A percentile compares a stretch with the other conserved stretches of the same genome.
Evolutionary conservation across 2,113 vertebrate species (phyloP).

Genomic region (Poeciliopsis occidentalis): DNA sequence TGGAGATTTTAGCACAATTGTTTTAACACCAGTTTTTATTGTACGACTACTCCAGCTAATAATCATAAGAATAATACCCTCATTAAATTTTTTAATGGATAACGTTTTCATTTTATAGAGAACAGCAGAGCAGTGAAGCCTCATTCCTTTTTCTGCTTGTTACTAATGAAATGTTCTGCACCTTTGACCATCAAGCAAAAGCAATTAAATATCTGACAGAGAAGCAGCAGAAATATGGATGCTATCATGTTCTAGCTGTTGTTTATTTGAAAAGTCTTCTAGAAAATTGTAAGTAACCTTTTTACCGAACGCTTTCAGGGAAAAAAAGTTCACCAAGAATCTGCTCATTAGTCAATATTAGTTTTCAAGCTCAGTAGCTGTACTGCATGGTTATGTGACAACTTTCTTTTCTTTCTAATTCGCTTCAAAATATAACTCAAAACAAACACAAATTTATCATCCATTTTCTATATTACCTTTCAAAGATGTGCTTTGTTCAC

Average conservation of each 20-base stretch:
- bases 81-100: neutral
- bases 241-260: neutral
- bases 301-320: neutral
- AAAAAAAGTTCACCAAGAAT: neutral
- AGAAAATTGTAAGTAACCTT: neutral
- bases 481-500: neutral
- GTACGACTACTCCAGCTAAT: too few relatives aligned
- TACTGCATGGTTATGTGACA: neutral
- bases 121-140: neutral
- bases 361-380: neutral
- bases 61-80: neutral
- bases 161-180: slow-evolving; percentile 38
- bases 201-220: slow-evolving; percentile 50
- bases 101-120: neutral
- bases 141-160: slow-evolving; percentile 36
- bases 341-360: neutral
- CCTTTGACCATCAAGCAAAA: slow-evolving; percentile 6
- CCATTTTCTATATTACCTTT: neutral
- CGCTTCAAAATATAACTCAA: neutral
- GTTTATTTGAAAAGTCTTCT: neutral
- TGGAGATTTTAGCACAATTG: neutral
- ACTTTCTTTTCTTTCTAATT: neutral
- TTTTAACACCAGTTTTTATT: neutral
- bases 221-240: slow-evolving; percentile 41
- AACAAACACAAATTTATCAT: neutral